Conservation (phyloP, 2,797 vertebrate species). For the Siniperca scherzeri region DNA sequence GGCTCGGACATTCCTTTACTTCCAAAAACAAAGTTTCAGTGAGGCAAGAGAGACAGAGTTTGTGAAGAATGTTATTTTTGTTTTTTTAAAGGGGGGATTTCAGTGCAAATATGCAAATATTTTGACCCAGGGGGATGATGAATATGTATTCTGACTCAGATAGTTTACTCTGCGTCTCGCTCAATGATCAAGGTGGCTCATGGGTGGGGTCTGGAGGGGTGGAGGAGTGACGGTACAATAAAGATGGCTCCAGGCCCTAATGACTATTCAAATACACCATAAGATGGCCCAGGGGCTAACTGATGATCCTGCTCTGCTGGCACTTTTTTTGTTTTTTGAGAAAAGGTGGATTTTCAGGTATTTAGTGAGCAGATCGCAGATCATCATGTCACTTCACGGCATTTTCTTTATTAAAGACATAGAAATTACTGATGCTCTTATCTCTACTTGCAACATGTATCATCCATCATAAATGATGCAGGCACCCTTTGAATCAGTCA, state of each 20-base stretch:
- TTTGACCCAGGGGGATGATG: neutral
- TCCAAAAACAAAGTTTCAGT: conserved; percentile 71
- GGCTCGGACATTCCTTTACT: conserved; percentile 70
- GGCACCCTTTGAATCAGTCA: neutral
- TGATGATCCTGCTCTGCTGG: conserved; percentile 34
- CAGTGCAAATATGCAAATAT: conserved; percentile 42
- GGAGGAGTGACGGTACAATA: conserved; percentile 3
- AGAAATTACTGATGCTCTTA: neutral
- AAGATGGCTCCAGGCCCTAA: conserved; percentile 28
- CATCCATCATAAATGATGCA: neutral
- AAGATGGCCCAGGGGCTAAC: conserved; percentile 37
- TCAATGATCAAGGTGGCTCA: neutral
- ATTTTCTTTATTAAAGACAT: neutral
- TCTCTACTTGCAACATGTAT: neutral
- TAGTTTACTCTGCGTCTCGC: neutral
- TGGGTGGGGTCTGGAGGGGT: neutral
- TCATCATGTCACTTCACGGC: neutral
- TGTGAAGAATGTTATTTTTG: conserved; percentile 11
- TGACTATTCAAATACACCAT: conserved; percentile 48
- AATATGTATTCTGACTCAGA: neutral
- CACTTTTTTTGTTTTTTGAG: neutral
- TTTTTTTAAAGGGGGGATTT: neutral
- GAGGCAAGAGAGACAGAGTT: conserved; percentile 23
- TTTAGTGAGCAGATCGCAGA: neutral
- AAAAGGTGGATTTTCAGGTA: neutral